Percentiles rank a stretch among this genome's conserved stretches.
phyloP scores from a whole-genome alignment of 2,888 invertebrate species.

The Periphyllus acericola region DNA sequence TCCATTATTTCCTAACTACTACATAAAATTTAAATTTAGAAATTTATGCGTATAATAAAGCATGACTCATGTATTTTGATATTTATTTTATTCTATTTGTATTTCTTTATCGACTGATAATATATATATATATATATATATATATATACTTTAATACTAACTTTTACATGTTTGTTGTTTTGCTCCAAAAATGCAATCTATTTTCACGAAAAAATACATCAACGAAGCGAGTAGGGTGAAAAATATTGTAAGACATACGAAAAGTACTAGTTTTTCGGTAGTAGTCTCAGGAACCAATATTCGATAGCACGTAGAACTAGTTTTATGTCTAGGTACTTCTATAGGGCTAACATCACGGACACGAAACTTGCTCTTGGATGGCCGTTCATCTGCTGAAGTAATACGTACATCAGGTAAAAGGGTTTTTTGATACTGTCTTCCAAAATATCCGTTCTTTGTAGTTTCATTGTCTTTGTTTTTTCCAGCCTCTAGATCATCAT shows the following conservation, averaged over 20 bases:
- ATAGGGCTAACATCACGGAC: constrained; percentile 44
- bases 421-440: constrained; percentile 24
- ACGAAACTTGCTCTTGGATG: constrained; percentile 36
- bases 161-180: constrained; percentile 41
- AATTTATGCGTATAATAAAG: too few species aligned
- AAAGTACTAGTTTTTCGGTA: constrained; percentile 39
- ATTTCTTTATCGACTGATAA: too few species aligned
- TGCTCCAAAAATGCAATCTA: constrained; percentile 39
- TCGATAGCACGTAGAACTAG: constrained; percentile 32
- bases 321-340: constrained; percentile 1
- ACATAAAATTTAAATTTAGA: too few species aligned
- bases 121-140: too few species aligned
- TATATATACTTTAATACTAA: constrained; percentile 10
- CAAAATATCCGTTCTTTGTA: constrained; percentile 45
- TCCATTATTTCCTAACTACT: too few species aligned
- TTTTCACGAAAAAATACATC: constrained; percentile 42
- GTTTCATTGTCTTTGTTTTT: not conserved
- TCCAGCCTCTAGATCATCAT: constrained; percentile 25
- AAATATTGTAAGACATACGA: constrained; percentile 19
- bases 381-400: constrained; percentile 24
- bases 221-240: constrained; percentile 27
- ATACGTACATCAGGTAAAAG: constrained; percentile 50
- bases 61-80: too few species aligned
- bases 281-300: constrained; percentile 46
- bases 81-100: too few species aligned